Base-by-base conservation (phyloP, 1,140 invertebrate genomes). In the Caenorhabditis briggsae region DNA sequence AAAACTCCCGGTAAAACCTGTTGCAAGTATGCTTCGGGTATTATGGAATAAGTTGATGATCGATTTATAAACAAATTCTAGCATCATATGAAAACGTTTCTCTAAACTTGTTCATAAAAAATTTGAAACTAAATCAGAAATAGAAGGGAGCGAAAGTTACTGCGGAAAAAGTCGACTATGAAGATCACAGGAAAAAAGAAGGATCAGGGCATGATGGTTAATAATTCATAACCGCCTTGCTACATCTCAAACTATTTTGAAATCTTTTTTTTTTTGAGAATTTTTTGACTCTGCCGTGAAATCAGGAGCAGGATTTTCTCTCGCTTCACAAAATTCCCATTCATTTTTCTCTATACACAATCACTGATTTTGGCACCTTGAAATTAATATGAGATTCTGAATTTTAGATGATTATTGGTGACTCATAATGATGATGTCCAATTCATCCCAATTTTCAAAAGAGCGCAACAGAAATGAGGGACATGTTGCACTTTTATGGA, bases 221-320 rank as follows among this genome's bases (percentile, higher is more conserved):
- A 78, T 23, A 48, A 50, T 78, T 78, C 5, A 78, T 2, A 50
- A 48, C 6, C 18, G 11, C 53, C 70, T 18, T 70, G 65, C 65
- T 70, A 16, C 41, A 7, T 70, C 33, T 46, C 41, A 46, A 46
- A 46, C 11, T 70, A 43, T 25, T 48, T 78, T 14, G 5, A 23
- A n/a, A 50, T 33, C 25, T 9, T 41, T 65, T 65, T 33, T 33
- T 33, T 33, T 33, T 33, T 33, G 33, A 33, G 23, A 65, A 65
- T 14, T 65, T n/a, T 16, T 65, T 65, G 46, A 78, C 25, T 33
- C 33, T 12, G 46, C 43, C 12, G 11, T 78, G n/a, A 50, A 50
- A 50, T 78, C 70, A 20, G n/a, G 64, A 43, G 59, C 59, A 61
- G 5, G 64, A 18, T 78, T 46, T 46, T 78, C 70, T 78, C n/a